Conservation (phyloP, 2,797 vertebrate genomes). For the Anniella stebbinsi region DNA sequence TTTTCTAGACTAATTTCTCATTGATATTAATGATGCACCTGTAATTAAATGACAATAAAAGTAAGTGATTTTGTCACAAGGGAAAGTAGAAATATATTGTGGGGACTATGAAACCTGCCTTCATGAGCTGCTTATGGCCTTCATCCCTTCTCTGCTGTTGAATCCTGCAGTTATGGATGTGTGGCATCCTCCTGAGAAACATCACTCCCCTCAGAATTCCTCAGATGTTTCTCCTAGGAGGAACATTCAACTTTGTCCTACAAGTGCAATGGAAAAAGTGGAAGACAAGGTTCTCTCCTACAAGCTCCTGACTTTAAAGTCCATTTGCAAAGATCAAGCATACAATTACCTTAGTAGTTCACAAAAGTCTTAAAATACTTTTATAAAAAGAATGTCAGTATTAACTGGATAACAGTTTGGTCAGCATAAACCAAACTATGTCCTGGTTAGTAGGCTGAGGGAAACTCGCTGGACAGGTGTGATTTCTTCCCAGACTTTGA, state of each 20-base stretch:
- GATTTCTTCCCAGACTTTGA: not conserved
- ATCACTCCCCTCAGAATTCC: not conserved
- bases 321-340: not conserved
- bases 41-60: conserved; percentile 21
- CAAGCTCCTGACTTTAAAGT: not conserved
- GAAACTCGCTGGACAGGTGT: not conserved
- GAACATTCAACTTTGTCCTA: not conserved
- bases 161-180: not conserved
- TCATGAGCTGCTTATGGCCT: not conserved
- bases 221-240: not conserved
- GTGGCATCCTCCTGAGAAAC: not conserved
- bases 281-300: not conserved
- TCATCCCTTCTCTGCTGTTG: not conserved
- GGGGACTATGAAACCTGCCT: not conserved
- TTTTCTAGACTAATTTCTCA: conserved; percentile 27
- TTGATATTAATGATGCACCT: conserved; percentile 24
- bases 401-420: not conserved
- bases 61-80: not conserved
- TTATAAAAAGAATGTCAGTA: not conserved
- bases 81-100: not conserved
- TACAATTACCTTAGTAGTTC: not conserved
- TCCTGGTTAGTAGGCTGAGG: not conserved
- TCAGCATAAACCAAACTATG: not conserved
- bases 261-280: not conserved
- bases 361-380: not conserved